Evolutionary conservation across 2,888 invertebrate genomes (phyloP), one percentile per base, ranked within the genome.

Genomic region (Poecilus cupreus): DNA sequence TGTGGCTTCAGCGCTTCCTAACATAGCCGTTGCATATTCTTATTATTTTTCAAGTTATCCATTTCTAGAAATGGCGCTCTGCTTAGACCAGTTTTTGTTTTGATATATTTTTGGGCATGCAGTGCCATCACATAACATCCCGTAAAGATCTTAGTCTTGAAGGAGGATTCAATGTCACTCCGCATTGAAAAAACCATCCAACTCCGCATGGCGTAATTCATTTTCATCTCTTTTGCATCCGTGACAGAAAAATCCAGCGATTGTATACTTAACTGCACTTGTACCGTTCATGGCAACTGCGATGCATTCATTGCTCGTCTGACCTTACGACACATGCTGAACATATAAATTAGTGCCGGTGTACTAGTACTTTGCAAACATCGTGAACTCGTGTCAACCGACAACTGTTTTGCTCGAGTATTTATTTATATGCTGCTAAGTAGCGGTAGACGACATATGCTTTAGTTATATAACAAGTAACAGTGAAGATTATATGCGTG

Each of bases 291-390:
- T 16, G 46, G 72, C 72, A 70, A 70, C 39, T 76, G 20, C 54
- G 20, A 37, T 57, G 57, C 64, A 79, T 79, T 68, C 79, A 26
- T 16, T 13, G 10, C 49, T 70, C 49, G 79, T 79, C 68, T 68
- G 79, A 79, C 79, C 79, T 79, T 46, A 79, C 32, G 46, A 49
- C 68, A 32, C 51, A 79, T 68, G 79, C 16, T 68, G 79, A 68
- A 79, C 79, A 79, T 79, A 79, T 70, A 70, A 79, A 79, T 79
- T 79, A 79, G 51, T 51, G 79, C 70, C 68, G 79, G 24, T 70
- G 64, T 49, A 49, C 22, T 78, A 76, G 68, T 46, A 24, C 64
- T 49, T 39, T 79, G 79, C 70, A 79, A 79, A 79, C 68, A 79
- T 22, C 16, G 68, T 70, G 49, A 43, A 24, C 43, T 46, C 46